Percentiles rank a stretch among this genome's conserved stretches.
phyloP scores from a whole-genome alignment of 1,140 invertebrate genomes.

The Octopus sinensis region DNA sequence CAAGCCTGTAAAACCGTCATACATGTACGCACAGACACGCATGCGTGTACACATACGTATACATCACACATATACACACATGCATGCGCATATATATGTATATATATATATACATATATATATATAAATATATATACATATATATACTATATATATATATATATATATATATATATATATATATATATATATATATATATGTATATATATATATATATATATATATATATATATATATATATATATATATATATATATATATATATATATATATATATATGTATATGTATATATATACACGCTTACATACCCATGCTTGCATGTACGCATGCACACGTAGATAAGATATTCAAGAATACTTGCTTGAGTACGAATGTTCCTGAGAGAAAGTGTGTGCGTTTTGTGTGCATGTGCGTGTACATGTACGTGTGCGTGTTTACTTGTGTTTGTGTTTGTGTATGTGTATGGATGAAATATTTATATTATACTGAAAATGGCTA shows the following conservation, averaged over 20 bases:
- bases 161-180: conserved; percentile 17
- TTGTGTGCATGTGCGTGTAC: neutral
- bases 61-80: too few relatives aligned
- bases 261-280: conserved; percentile 26
- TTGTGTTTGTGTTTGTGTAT: neutral
- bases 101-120: too few relatives aligned
- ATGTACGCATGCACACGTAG: neutral
- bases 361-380: too few relatives aligned
- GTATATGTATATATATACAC: conserved; percentile 26
- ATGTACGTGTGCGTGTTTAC: neutral
- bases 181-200: conserved; percentile 26
- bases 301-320: conserved; percentile 24
- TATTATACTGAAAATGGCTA: neutral
- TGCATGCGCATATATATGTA: too few relatives aligned
- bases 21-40: too few relatives aligned
- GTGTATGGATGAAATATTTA: neutral
- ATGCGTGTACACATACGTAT: too few relatives aligned
- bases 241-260: conserved; percentile 24
- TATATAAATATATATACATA: too few relatives aligned
- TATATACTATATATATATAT: too few relatives aligned
- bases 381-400: too few relatives aligned
- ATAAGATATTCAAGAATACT: too few relatives aligned
- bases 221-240: conserved; percentile 22
- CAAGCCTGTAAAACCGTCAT: too few relatives aligned
- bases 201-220: conserved; percentile 20